Percentiles rank a stretch among this genome's conserved stretches.
Evolutionary conservation across 2,113 vertebrate species (phyloP).

Genomic region (Helogale parvula): DNA sequence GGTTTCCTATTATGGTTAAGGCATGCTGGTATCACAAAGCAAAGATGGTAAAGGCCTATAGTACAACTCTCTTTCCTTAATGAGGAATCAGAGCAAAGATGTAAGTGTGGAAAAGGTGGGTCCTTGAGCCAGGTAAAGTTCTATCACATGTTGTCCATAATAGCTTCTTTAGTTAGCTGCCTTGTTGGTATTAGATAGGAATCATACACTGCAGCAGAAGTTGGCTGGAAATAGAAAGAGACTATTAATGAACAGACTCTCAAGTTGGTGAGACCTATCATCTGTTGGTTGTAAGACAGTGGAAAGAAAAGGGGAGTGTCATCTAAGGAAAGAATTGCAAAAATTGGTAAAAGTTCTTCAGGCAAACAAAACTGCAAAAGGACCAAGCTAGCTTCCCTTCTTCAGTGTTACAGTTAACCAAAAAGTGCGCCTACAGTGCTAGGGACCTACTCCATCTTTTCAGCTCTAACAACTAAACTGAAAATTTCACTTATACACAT

Average conservation of each 20-base stretch:
- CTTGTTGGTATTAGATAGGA: not conserved
- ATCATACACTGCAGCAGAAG: not conserved
- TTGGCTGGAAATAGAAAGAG: not conserved
- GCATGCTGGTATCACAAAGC: not conserved
- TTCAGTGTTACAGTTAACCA: not conserved
- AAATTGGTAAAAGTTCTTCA: not conserved
- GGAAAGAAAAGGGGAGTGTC: not conserved
- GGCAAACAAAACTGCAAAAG: not conserved
- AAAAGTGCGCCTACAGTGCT: not conserved
- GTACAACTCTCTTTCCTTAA: conserved; percentile 22
- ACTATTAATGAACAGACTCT: not conserved
- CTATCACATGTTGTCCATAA: not conserved
- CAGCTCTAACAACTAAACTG: not conserved
- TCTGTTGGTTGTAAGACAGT: not conserved
- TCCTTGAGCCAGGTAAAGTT: not conserved
- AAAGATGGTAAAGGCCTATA: not conserved
- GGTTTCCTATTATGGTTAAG: not conserved
- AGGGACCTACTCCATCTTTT: not conserved
- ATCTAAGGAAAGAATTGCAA: not conserved
- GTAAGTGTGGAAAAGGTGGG: not conserved
- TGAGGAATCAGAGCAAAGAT: not conserved
- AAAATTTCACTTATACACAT: not conserved
- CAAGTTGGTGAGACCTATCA: not conserved
- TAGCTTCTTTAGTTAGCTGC: not conserved
- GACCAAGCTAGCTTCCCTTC: not conserved